A percentile compares a stretch with the other conserved stretches of the same genome.
Evolutionary conservation across 53 echinoderm and acorn worm genomes (phyloP).

Genomic region (Crossaster papposus): DNA sequence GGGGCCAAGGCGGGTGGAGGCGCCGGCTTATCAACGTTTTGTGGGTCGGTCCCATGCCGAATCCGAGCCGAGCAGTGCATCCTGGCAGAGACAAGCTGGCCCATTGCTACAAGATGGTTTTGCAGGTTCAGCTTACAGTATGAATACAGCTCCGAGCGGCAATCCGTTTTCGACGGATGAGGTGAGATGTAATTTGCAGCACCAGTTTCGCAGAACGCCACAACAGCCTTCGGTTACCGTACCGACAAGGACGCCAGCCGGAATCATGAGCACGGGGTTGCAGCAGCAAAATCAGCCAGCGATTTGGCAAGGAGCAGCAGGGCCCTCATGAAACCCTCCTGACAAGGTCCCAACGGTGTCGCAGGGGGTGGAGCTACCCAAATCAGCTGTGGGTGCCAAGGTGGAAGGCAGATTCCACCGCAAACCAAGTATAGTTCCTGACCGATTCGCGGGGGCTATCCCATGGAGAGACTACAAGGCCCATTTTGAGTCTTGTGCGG

Average conservation of each 20-base stretch:
- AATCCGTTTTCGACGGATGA: not conserved
- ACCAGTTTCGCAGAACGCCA: not conserved
- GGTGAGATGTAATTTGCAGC: not conserved
- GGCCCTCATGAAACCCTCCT: not conserved
- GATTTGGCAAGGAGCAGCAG: not conserved
- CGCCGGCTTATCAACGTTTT: not conserved
- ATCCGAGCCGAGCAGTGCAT: not conserved
- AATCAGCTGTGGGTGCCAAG: not conserved
- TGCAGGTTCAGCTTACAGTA: not conserved
- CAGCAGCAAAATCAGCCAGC: not conserved
- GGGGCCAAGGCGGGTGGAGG: not conserved
- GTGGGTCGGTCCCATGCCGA: not conserved
- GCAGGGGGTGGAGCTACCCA: not conserved
- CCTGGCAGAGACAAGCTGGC: not conserved
- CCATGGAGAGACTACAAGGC: conserved; percentile 13
- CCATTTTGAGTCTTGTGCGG: conserved; percentile 15
- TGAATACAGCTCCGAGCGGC: not conserved
- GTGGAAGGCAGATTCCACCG: not conserved
- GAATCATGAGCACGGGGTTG: not conserved
- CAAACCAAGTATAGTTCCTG: not conserved
- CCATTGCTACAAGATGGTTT: not conserved
- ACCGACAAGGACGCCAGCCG: not conserved
- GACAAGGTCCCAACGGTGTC: not conserved
- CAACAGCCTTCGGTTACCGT: not conserved
- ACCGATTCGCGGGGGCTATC: not conserved